These are phyloP conservation scores for Atlantisia rogersi DNA, from an alignment of 2,113 vertebrate genomes.

Conservation along the genomic window DNA sequence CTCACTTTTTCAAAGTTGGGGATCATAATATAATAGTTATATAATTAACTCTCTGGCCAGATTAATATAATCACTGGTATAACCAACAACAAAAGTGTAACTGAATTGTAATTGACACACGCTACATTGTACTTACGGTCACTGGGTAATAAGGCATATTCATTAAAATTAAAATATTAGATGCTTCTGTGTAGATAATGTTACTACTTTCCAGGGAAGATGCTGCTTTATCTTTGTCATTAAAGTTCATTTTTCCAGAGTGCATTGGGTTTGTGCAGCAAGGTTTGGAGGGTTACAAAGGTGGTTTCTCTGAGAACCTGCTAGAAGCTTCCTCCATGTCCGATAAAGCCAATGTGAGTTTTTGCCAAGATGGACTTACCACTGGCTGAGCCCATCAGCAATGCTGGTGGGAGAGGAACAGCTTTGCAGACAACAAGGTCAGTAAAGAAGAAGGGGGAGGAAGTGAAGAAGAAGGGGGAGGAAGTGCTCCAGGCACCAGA, in stretches of 20 bases:
- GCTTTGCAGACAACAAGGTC: no score
- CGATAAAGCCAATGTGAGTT: no score
- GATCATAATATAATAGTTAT: neutral
- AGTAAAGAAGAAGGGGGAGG: no score
- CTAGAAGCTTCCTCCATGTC: no score
- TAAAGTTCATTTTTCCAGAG: neutral
- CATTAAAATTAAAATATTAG: neutral
- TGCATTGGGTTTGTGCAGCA: no score
- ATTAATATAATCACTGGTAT: neutral
- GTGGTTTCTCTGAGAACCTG: no score
- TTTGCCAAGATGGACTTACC: no score
- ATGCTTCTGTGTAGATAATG: neutral
- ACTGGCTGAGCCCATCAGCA: no score
- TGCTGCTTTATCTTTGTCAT: neutral
- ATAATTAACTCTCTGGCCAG: neutral
- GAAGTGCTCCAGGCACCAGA: no score
- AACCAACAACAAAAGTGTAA: neutral
- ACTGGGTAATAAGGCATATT: neutral
- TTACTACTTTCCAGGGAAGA: neutral
- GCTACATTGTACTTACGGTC: neutral
- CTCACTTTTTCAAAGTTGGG: neutral
- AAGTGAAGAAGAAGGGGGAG: no score
- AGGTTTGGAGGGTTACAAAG: no score
- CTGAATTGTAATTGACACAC: neutral
- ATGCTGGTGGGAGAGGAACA: no score